Percentiles rank a stretch among this genome's conserved stretches.
phyloP scores from a whole-genome alignment of 2,888 invertebrate genomes.

The Ferrisia virgata region DNA sequence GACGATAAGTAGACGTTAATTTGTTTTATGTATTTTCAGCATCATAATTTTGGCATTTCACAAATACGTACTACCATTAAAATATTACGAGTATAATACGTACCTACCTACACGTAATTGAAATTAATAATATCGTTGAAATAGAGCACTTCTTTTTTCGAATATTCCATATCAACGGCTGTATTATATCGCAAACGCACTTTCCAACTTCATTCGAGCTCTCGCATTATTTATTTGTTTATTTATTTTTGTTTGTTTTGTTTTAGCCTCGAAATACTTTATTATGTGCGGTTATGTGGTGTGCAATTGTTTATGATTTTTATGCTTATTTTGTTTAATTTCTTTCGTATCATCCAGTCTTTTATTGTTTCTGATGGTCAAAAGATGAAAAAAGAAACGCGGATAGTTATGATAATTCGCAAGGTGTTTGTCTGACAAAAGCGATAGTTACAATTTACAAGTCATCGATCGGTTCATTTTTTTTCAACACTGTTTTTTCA shows the following conservation, averaged over 20 bases:
- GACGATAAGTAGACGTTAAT: background rate
- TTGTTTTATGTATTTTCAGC: constrained; percentile 1
- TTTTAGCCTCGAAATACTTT: background rate
- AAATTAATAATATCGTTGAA: constrained; percentile 31
- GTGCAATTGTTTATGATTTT: constrained; percentile 32
- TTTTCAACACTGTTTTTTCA: too few relatives aligned
- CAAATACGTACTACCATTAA: constrained; percentile 18
- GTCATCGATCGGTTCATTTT: background rate
- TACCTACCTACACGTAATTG: background rate
- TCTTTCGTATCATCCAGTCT: background rate
- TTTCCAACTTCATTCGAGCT: background rate
- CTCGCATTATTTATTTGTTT: background rate
- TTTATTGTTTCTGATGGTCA: background rate
- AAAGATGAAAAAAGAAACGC: background rate
- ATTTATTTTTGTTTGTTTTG: background rate
- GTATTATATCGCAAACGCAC: background rate
- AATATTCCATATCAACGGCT: background rate
- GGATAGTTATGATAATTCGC: too few relatives aligned
- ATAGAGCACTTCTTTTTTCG: constrained; percentile 30
- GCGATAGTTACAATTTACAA: too few relatives aligned
- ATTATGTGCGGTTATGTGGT: constrained; percentile 8
- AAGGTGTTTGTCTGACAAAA: too few relatives aligned
- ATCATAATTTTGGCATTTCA: constrained; percentile 20
- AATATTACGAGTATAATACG: background rate
- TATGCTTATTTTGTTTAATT: background rate